A percentile compares a stretch with the other conserved stretches of the same genome.
Evolutionary conservation across 2,797 vertebrate species (phyloP).

Genomic region (Australoheros facetus): DNA sequence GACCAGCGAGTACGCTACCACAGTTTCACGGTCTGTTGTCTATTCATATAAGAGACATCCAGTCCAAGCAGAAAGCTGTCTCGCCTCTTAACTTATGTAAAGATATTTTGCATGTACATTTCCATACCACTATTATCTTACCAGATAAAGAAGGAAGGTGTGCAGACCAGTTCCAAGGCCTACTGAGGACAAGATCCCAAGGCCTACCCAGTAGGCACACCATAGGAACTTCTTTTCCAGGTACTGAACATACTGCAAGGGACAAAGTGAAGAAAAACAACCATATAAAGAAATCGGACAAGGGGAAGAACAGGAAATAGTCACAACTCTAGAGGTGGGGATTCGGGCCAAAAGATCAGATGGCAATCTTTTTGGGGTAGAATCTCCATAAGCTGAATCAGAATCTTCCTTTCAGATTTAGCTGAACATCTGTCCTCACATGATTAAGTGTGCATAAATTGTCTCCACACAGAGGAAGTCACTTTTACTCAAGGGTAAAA

Average conservation of each 20-base stretch:
- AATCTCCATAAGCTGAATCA: not conserved
- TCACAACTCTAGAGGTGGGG: not conserved
- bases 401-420: no score
- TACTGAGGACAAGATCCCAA: slow-evolving; percentile 97
- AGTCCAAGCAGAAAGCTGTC: not conserved
- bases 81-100: not conserved
- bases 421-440: not conserved
- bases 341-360: not conserved
- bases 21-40: not conserved
- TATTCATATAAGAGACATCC: not conserved
- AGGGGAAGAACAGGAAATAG: not conserved
- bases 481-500: not conserved
- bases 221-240: slow-evolving; percentile 93
- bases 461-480: not conserved
- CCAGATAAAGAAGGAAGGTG: slow-evolving; percentile 98
- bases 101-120: not conserved
- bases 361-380: not conserved
- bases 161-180: slow-evolving; percentile 98
- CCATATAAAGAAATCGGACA: not conserved
- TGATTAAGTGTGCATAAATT: not conserved
- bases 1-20: not conserved
- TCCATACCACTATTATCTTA: slow-evolving; percentile 71
- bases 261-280: slow-evolving; percentile 3
- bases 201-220: slow-evolving; percentile 99
- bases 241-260: slow-evolving; percentile 88